These are phyloP conservation scores for Sycophaga agraensis DNA, from an alignment of 1,140 invertebrate genomes.

Conservation along the genomic window DNA sequence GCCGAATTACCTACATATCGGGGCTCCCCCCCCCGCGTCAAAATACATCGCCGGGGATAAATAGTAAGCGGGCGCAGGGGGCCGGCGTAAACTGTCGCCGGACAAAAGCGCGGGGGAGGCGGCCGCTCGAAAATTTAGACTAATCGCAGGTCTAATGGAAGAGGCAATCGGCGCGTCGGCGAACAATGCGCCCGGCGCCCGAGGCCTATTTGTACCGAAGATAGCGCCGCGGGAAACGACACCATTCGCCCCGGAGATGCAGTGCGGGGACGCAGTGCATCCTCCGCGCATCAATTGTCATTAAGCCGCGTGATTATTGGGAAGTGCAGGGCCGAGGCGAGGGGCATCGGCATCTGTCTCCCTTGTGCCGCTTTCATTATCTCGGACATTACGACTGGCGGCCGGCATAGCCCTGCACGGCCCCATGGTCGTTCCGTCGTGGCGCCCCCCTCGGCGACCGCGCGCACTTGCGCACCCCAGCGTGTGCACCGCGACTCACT, in stretches of 20 bases:
- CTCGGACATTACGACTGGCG: conserved; percentile 1
- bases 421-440: too few species aligned
- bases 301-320: conserved; percentile 55
- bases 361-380: conserved; percentile 24
- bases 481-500: too few species aligned
- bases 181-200: conserved; percentile 11
- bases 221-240: conserved; percentile 18
- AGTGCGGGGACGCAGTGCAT: conserved; percentile 1
- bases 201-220: conserved; percentile 21
- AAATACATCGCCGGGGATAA: too few species aligned
- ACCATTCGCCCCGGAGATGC: background rate
- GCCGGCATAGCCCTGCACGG: too few species aligned
- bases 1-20: too few species aligned
- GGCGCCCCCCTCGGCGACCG: too few species aligned
- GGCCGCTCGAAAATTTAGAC: conserved; percentile 25
- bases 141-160: conserved; percentile 32
- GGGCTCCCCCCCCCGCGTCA: too few species aligned
- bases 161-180: conserved; percentile 3
- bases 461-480: too few species aligned
- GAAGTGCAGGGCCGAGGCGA: background rate
- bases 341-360: conserved; percentile 2
- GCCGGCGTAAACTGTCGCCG: too few species aligned
- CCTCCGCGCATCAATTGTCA: conserved; percentile 52
- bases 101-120: background rate
- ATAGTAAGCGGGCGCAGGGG: too few species aligned